Evolutionary conservation across 2,113 vertebrate species (phyloP), one percentile per base, ranked within the genome.

Genomic region (Salminus brasiliensis): DNA sequence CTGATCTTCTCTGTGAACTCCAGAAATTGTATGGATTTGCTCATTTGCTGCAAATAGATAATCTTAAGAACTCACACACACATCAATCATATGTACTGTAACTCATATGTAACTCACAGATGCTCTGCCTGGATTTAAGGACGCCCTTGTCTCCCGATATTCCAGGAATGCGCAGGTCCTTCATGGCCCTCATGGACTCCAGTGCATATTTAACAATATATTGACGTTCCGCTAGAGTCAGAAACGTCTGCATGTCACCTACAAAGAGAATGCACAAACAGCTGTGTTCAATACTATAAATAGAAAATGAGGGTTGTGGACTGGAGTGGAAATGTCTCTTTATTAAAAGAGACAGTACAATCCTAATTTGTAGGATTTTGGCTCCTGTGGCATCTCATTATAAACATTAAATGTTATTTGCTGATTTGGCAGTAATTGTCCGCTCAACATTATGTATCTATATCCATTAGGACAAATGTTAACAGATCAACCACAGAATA

Each of bases 181-280:
- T 89, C 72, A 85, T 76, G 0, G 90, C 91, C 21, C 91, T 82
- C 72, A 94, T 75, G 18, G 90, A 90, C 5, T 94, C 93, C 86
- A 95, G 78, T 81, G 91, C 89, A 25, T 92, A 87, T 85, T 93
- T 93, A 62, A 95, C 81, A 0, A 95, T 90, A 85, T 87, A 93
- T 88, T 94, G 93, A 32, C 90, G 87, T 85, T 95, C 93, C 0
- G 94, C 92, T 74, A 92, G 67, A 0, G 93, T 94, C 81, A 95
- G 87, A 79, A 95, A 94, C 47, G 29, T 79, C 72, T 91, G 87
- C 87, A 92, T 92, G 87, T 95, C 85, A 82, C 92, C 94, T 95
- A 82, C 41, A 80, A 47, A 70, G 57, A 75, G 43, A 66, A 73
- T 32, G 39, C 39, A 66, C 43, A 53, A 71, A 73, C 67, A 77